Base-by-base conservation (phyloP, 2,888 invertebrate species). In the Helleia helle region DNA sequence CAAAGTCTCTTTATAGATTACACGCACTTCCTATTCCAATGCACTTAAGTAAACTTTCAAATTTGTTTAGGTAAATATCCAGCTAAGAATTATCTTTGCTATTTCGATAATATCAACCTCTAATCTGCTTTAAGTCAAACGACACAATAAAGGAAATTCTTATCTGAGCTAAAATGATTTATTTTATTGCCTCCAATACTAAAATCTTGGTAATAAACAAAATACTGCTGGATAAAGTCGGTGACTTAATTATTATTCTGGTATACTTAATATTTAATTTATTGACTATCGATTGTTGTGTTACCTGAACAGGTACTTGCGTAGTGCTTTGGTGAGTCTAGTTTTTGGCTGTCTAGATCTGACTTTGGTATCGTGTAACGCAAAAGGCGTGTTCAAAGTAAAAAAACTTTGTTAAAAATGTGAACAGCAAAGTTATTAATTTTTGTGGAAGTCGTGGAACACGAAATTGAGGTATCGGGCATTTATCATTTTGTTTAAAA, bases 241-340 rank as follows among this genome's bases (percentile, higher is more conserved):
- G 57, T 55, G 56, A 65, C 65, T 70, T 69, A 73, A 74, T 73
- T 74, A 74, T 67, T 62, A 52, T 52, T 48, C 68, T 62, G 62
- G 62, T 55, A 51, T 69, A 67, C 61, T 60, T 52, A 62, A 65
- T 62, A 68, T 65, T 70, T 68, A 69, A 65, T 39, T 39, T 39
- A 30, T 59, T 2, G 22, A 11, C 22, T 18, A 11, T 12, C 18
- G 18, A 34, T 34, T 34, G 31, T 31, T 31, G 18, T 34, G 34
- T 34, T 34, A 34, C 22, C 22, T 22, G 27, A 12, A 11, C 34
- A 34, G 34, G 34, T 22, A 15, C 11, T 31, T 34, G 18, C 22
- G 12, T 18, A 12, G 22, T 18, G 18, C 14, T 30, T 30, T n/a
- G n/a, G n/a, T n/a, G n/a, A n/a, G n/a, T n/a, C n/a, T n/a, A n/a